Evolutionary conservation across 2,888 invertebrate genomes (phyloP), one percentile per base, ranked within the genome.

Genomic region (Sinopyrophorus schimmeli): DNA sequence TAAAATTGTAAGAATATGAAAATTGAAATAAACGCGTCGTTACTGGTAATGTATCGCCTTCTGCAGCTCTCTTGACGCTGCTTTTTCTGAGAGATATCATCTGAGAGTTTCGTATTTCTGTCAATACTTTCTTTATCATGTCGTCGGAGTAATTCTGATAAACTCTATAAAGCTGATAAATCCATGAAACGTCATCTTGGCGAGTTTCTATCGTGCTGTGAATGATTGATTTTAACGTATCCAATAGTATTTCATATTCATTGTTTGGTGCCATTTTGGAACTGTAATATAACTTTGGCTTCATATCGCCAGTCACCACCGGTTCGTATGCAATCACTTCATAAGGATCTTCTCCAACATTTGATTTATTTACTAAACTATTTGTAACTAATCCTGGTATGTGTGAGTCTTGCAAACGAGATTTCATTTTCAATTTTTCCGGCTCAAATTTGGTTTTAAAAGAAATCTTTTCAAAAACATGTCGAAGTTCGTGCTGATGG

Each of bases 121-220:
- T 69, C 61, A 87, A 79, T 0, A 84, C 83, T 0, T 74, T 72
- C 37, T 80, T 74, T 3, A 90, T 70, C 3, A 84, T 63, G 15
- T 75, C 73, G 55, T 89, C 87, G 0, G 85, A 80, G 68, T 84
- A 90, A 54, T 82, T 82, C 58, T 84, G 84, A 62, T 87, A 87
- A 9, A 88, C 79, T 62, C 81, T 80, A 59, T 83, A 86, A 50
- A 89, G 74, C 55, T 86, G 85, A 58, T 82, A 79, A 1, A 81
- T 79, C 69, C 82, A 82, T 0, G 80, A 78, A 1, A 79, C 77
- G 60, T 83, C 82, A 58, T 86, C 83, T 46, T 78, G 74, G 26
- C 74, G 72, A 60, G 79, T 79, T 47, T 80, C 80, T 62, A 88
- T 73, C 0, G 84, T 81, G 55, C 86, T 83, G 66, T 88, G 82